These are phyloP conservation scores for Macrosteles quadrilineatus DNA, from an alignment of 1,140 invertebrate genomes.

Conservation along the genomic window DNA sequence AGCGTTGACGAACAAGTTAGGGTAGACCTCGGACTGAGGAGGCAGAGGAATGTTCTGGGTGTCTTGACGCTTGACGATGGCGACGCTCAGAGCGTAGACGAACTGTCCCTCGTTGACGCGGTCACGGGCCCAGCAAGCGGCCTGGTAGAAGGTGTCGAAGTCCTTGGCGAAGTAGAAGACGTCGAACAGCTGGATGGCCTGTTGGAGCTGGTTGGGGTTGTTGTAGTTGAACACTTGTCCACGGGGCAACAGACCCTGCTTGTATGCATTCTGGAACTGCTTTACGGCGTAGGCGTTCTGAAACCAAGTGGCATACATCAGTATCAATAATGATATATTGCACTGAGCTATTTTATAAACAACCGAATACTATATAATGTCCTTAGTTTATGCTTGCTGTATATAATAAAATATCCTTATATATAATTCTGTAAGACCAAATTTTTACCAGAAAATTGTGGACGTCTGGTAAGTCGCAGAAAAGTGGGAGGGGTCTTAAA, in stretches of 20 bases:
- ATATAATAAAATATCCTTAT: no score
- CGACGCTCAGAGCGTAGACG: conserved; percentile 61
- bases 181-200: conserved; percentile 65
- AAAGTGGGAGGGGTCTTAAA: no score
- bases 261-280: conserved; percentile 58
- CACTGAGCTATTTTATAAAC: no score
- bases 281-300: conserved; percentile 60
- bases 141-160: conserved; percentile 50
- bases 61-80: conserved; percentile 62
- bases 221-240: conserved; percentile 64
- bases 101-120: conserved; percentile 65
- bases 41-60: conserved; percentile 61
- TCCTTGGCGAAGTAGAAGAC: conserved; percentile 66
- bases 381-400: no score
- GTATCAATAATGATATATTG: no score
- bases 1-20: conserved; percentile 58
- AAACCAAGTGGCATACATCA: neutral
- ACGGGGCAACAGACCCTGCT: conserved; percentile 57
- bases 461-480: no score
- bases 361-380: no score
- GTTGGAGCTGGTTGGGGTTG: conserved; percentile 60
- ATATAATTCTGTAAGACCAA: no score
- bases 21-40: conserved; percentile 66
- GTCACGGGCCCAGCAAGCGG: conserved; percentile 62
- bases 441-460: no score